These are phyloP conservation scores for Zosterops borbonicus DNA, from an alignment of 2,113 vertebrate species.

Conservation along the genomic window DNA sequence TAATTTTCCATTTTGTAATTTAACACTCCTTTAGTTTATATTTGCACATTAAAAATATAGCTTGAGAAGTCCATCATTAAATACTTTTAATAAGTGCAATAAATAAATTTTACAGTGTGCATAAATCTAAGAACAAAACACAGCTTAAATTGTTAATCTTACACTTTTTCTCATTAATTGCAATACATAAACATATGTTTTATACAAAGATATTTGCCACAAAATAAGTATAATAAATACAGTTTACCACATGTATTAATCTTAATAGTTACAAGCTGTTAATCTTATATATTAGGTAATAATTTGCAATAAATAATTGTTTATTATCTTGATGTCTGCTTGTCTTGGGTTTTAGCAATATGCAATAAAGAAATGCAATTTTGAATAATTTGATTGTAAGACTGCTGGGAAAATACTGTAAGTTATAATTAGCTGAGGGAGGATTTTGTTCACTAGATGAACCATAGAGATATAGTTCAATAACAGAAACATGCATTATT, in stretches of 20 bases:
- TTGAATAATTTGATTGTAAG: slow-evolving; percentile 88
- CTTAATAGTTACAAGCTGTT: slow-evolving; percentile 96
- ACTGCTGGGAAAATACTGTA: slow-evolving; percentile 82
- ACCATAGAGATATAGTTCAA: slow-evolving; percentile 71
- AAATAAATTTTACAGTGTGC: slow-evolving; percentile 92
- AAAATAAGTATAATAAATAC: slow-evolving; percentile 99
- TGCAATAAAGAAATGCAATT: slow-evolving; percentile 88
- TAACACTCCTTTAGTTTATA: slow-evolving; percentile 90
- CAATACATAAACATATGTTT: slow-evolving; percentile 96
- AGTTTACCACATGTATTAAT: slow-evolving; percentile 90
- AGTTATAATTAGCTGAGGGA: slow-evolving; percentile 82
- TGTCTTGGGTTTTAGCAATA: slow-evolving; percentile 86
- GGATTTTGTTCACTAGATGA: slow-evolving; percentile 73
- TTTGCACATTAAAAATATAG: slow-evolving; percentile 94
- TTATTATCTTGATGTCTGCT: slow-evolving; percentile 92
- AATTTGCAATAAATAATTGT: slow-evolving; percentile 99
- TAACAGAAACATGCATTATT: slow-evolving; percentile 76
- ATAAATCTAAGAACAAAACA: slow-evolving; percentile 98
- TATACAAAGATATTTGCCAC: slow-evolving; percentile 92
- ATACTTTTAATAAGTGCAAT: slow-evolving; percentile 97
- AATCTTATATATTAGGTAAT: slow-evolving; percentile 99
- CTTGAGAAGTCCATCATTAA: slow-evolving; percentile 96
- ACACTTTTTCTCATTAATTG: slow-evolving; percentile 95
- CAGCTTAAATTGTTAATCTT: slow-evolving; percentile 95
- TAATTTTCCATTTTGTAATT: slow-evolving; percentile 91